Evolutionary conservation across 2,113 vertebrate genomes (phyloP).

Genomic region (Azemiops feae): DNA sequence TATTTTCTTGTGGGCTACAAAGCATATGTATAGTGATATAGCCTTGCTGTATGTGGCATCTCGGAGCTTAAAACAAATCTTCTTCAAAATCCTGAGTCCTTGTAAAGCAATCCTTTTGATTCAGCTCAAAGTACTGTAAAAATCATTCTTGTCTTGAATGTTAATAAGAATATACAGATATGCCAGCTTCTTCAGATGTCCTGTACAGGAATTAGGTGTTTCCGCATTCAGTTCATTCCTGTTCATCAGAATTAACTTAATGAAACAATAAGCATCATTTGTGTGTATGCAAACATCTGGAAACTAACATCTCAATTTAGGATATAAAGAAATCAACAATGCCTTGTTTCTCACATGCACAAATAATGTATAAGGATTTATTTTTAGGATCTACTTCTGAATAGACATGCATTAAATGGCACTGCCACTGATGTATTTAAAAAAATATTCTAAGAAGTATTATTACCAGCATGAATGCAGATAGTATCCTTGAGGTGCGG

Average conservation of each 20-base stretch:
- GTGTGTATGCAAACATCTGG: background rate
- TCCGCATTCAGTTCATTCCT: conserved; percentile 17
- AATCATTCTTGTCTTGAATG: conserved; percentile 16
- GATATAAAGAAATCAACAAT: background rate
- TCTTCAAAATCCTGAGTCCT: background rate
- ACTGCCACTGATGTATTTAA: background rate
- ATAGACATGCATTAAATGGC: background rate
- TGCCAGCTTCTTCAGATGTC: conserved; percentile 21
- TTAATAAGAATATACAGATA: background rate
- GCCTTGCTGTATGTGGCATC: background rate
- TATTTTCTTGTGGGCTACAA: background rate
- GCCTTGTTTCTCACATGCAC: background rate
- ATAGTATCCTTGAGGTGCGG: background rate
- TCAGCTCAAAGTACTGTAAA: background rate
- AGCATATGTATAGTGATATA: background rate
- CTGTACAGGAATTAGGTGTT: background rate
- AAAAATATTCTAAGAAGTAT: background rate
- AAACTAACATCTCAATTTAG: accelerated
- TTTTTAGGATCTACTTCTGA: background rate
- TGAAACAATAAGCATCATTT: background rate
- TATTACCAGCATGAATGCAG: background rate
- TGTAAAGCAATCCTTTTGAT: background rate
- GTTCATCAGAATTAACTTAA: conserved; percentile 12
- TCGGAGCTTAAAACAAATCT: background rate
- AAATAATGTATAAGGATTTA: background rate